Evolutionary conservation across 2,113 vertebrate species (phyloP).

Genomic region (Seriola aureovittata): DNA sequence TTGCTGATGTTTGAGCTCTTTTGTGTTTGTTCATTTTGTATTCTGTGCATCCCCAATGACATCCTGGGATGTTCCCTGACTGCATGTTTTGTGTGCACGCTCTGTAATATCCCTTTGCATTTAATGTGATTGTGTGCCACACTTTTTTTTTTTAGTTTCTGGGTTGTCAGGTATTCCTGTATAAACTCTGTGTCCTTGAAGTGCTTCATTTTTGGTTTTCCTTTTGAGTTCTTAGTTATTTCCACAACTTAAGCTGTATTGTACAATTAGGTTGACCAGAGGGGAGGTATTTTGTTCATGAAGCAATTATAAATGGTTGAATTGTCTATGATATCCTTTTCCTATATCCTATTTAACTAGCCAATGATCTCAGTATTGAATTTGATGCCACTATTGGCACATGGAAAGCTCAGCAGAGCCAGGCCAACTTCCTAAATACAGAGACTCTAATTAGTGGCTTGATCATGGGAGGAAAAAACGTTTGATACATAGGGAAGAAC

Average conservation of each 20-base stretch:
- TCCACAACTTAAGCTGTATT: conserved; percentile 7
- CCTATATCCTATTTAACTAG: conserved; percentile 19
- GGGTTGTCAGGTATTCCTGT: conserved; percentile 35
- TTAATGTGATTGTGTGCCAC: conserved; percentile 51
- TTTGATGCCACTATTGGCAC: conserved; percentile 34
- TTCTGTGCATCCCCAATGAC: conserved; percentile 50
- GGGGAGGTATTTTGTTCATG: conserved; percentile 14
- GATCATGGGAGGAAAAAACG: background rate
- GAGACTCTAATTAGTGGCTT: conserved; percentile 17
- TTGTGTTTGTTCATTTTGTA: conserved; percentile 63
- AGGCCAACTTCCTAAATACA: conserved; percentile 11
- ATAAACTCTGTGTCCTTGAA: conserved; percentile 7
- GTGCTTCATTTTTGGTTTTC: conserved; percentile 30
- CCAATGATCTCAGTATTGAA: conserved; percentile 12
- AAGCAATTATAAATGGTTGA: conserved; percentile 44
- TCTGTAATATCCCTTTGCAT: conserved; percentile 53
- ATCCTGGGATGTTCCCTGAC: conserved; percentile 52
- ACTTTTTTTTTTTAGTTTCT: conserved; percentile 34
- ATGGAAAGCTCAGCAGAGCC: background rate
- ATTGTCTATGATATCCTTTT: conserved; percentile 27
- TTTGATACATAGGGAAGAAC: conserved; percentile 2
- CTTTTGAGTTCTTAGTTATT: conserved; percentile 23
- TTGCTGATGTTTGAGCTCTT: conserved; percentile 79
- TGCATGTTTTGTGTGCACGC: conserved; percentile 77
- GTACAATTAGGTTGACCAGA: conserved; percentile 22